Evolutionary conservation across 2,888 invertebrate genomes (phyloP), one percentile per base, ranked within the genome.

Genomic region (Tiliacea citrago): DNA sequence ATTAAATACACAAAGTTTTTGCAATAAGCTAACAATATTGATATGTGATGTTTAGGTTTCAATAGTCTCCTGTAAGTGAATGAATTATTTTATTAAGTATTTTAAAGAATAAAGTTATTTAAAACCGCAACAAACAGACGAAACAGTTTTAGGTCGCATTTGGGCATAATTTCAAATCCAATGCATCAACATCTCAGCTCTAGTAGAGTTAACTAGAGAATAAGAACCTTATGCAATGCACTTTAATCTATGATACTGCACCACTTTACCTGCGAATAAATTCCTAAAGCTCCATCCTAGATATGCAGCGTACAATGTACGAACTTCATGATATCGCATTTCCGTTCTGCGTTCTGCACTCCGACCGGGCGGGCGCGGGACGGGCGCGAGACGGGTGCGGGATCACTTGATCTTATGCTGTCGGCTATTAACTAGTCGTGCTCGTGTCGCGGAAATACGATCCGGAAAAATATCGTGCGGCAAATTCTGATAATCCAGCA

Each of bases 281-380:
- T 69, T 62, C 60, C 61, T 79, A 51, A 69, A 66, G 45, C 53
- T 57, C 55, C 57, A 18, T 60, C 12, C 21, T 13, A 51, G 24
- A 63, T 47, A 53, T 79, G 42, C 55, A 61, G 65, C 42, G 21
- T 29, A 57, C 45, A 51, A 42, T 74, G 35, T 47, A 62, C n/a
- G 12, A 68, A 73, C n/a, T 79, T 69, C 60, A 79, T 57, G 62
- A 67, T 75, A 75, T 70, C 75, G 16, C 62, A 58, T 79, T 79
- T 79, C 65, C 49, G 49, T 68, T 21, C 35, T 13, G 16, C n/a
- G 57, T 21, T 68, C 16, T 57, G 73, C 29, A 49, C 51, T 73
- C 18, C 2, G 16, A 21, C 47, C 45, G 39, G 16, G 24, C 65
- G 57, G 39, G 13, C 1, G 13, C 35, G 55, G n/a, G 60, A 53